A percentile compares a stretch with the other conserved stretches of the same genome.
Conservation (phyloP, 2,888 invertebrate species). For the Aleiodes alternator region DNA sequence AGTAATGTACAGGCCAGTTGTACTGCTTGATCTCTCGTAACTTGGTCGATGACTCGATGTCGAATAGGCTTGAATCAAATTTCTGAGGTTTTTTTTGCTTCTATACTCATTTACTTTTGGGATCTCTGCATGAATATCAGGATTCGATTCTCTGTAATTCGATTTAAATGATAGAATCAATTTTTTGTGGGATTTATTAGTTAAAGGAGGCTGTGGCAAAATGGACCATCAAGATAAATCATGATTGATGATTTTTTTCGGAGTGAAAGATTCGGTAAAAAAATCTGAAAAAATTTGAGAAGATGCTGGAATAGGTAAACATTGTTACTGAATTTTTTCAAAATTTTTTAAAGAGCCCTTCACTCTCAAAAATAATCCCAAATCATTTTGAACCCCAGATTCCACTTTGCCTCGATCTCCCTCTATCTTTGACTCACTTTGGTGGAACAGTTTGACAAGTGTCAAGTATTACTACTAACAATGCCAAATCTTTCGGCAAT, state of each 20-base stretch:
- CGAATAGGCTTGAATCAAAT: constrained; percentile 70
- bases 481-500: constrained; percentile 64
- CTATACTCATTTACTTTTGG: constrained; percentile 65
- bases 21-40: constrained; percentile 64
- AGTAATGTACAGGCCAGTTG: constrained; percentile 67
- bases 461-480: constrained; percentile 70
- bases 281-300: too few species aligned
- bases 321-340: too few species aligned
- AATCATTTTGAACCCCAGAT: too few species aligned
- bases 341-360: too few species aligned
- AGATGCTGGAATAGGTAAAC: too few species aligned
- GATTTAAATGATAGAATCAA: not conserved
- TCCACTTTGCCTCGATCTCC: too few species aligned
- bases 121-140: constrained; percentile 67
- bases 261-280: too few species aligned
- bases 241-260: too few species aligned
- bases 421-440: constrained; percentile 57
- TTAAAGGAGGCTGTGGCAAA: not conserved
- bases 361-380: too few species aligned
- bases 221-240: too few species aligned
- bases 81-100: constrained; percentile 65
- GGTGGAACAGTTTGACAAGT: constrained; percentile 71
- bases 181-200: not conserved
- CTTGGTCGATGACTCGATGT: constrained; percentile 70
- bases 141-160: constrained; percentile 65